Conservation (phyloP, 1,140 invertebrate genomes). For the Lutraria rhynchaena region DNA sequence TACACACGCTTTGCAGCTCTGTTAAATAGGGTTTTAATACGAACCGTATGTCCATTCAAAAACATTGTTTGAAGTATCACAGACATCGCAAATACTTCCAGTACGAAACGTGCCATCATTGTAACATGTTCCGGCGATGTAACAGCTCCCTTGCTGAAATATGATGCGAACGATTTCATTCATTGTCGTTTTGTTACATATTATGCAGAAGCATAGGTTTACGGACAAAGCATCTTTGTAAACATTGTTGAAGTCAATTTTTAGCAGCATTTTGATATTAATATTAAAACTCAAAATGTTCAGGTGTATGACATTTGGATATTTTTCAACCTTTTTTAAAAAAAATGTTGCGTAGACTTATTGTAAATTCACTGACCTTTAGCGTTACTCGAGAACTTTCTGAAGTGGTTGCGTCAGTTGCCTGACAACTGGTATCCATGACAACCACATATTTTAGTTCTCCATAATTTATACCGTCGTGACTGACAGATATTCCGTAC, state of each 20-base stretch:
- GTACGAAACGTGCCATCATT: not conserved
- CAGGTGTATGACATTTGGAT: too few species aligned
- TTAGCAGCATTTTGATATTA: too few species aligned
- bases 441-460: not conserved
- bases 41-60: constrained; percentile 17
- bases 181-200: not conserved
- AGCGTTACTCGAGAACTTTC: constrained; percentile 13
- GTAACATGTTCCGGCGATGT: constrained; percentile 8
- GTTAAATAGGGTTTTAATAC: too few species aligned
- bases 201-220: too few species aligned
- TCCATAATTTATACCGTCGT: constrained; percentile 24
- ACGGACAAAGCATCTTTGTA: too few species aligned
- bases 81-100: not conserved
- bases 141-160: not conserved
- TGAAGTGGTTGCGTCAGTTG: not conserved
- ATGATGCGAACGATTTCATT: not conserved
- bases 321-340: too few species aligned
- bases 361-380: not conserved
- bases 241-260: too few species aligned
- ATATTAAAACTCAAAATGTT: too few species aligned
- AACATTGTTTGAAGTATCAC: not conserved
- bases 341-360: too few species aligned
- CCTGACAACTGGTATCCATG: constrained; percentile 24
- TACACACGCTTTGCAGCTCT: too few species aligned
- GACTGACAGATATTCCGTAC: constrained; percentile 22